Evolutionary conservation across 2,888 invertebrate species (phyloP).

Genomic region (Scaptodrosophila latifasciaeformis): DNA sequence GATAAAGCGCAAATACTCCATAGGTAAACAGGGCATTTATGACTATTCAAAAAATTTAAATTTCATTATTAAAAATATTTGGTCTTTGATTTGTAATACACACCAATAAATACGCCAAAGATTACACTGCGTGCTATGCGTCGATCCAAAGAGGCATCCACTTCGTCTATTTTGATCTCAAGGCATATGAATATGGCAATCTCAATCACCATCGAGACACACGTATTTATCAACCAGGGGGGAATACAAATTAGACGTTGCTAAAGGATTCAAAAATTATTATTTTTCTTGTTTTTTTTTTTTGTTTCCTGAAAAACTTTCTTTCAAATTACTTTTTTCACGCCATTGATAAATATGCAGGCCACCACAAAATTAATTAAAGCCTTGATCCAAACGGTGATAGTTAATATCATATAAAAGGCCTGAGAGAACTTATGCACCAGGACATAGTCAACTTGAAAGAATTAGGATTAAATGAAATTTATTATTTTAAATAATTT

Average conservation of each 20-base stretch:
- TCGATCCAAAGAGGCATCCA: conserved; percentile 66
- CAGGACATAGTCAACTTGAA: conserved; percentile 65
- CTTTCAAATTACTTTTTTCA: conserved; percentile 56
- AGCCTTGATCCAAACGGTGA: conserved; percentile 68
- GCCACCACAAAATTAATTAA: conserved; percentile 70
- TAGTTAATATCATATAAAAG: conserved; percentile 68
- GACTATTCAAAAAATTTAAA: conserved; percentile 38
- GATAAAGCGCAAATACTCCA: conserved; percentile 66
- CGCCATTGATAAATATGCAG: conserved; percentile 66
- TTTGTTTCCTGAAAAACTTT: not conserved
- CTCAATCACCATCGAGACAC: conserved; percentile 62
- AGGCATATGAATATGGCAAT: conserved; percentile 63
- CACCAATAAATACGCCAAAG: conserved; percentile 66
- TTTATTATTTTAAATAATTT: too few relatives aligned
- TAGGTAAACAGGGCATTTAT: conserved; percentile 65
- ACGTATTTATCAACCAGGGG: conserved; percentile 68
- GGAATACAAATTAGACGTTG: conserved; percentile 71
- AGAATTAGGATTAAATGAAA: too few relatives aligned
- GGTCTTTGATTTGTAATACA: not conserved
- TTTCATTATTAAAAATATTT: not conserved
- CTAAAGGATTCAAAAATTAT: conserved; percentile 31
- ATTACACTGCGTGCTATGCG: conserved; percentile 67
- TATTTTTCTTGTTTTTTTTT: not conserved
- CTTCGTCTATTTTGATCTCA: conserved; percentile 70
- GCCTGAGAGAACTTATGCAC: conserved; percentile 70